Percentiles rank a stretch among this genome's conserved stretches.
phyloP scores from a whole-genome alignment of 1,140 invertebrate species.

The Drosophila tsacasi region DNA sequence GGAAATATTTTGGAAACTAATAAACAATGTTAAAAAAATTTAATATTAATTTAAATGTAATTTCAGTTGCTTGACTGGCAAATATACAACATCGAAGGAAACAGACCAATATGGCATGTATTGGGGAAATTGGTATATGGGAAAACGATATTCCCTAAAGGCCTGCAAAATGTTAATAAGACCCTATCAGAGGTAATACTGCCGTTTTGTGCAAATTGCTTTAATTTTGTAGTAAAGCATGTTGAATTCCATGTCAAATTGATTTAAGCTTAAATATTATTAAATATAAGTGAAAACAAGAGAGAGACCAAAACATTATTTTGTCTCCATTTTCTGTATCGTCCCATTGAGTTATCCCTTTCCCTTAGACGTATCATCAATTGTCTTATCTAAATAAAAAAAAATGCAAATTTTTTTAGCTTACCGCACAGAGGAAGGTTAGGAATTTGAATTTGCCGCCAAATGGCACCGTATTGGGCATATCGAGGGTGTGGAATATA shows the following conservation, averaged over 20 bases:
- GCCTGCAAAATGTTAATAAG: constrained; percentile 4
- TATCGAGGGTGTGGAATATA: constrained; percentile 50
- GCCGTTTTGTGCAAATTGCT: not conserved
- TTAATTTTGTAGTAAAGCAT: not conserved
- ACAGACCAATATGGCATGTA: accelerated
- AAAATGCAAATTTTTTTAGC: constrained; percentile 3
- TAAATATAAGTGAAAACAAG: not conserved
- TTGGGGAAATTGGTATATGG: not conserved
- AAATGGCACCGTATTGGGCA: constrained; percentile 73
- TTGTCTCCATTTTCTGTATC: not conserved
- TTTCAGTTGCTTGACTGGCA: constrained; percentile 1
- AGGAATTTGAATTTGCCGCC: constrained; percentile 94
- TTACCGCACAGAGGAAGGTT: constrained; percentile 93
- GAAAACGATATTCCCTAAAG: not conserved
- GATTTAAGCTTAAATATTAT: not conserved
- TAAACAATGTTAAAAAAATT: not conserved
- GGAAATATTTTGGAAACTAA: not conserved
- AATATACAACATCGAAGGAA: not conserved
- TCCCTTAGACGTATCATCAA: too few species aligned
- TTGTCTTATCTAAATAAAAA: too few species aligned
- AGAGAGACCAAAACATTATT: not conserved
- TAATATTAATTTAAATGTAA: not conserved
- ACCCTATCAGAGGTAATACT: not conserved
- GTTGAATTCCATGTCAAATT: not conserved
- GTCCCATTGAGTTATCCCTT: not conserved